Evolutionary conservation across 2,113 vertebrate genomes (phyloP).

Genomic region (Lamprologus sp.): DNA sequence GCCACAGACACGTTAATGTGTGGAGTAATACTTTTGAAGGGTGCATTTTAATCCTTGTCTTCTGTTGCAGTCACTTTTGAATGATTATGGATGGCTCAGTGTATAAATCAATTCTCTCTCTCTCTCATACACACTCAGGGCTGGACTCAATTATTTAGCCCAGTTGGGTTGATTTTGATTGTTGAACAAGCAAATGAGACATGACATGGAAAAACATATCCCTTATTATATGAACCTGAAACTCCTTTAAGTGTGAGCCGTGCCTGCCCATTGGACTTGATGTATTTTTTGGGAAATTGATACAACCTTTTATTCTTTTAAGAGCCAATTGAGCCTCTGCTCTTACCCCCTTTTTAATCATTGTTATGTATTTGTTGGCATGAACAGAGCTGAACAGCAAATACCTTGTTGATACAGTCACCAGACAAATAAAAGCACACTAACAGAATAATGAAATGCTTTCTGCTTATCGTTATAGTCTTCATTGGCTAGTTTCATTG

Average conservation of each 20-base stretch:
- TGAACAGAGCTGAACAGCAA: slow-evolving; percentile 30
- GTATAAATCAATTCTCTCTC: slow-evolving; percentile 42
- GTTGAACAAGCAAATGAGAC: slow-evolving; percentile 46
- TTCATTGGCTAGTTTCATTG: not conserved
- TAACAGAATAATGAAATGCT: slow-evolving; percentile 44
- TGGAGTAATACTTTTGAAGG: slow-evolving; percentile 25
- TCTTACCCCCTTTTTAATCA: not conserved
- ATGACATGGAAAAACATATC: slow-evolving; percentile 55
- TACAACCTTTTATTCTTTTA: slow-evolving; percentile 28
- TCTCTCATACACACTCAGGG: slow-evolving; percentile 1
- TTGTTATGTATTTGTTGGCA: slow-evolving; percentile 66
- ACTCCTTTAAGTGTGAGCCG: slow-evolving; percentile 34
- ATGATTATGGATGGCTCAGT: slow-evolving; percentile 43
- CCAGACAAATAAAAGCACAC: slow-evolving; percentile 43
- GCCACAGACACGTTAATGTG: slow-evolving; percentile 31
- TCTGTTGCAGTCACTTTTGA: slow-evolving; percentile 28
- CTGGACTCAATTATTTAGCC: slow-evolving; percentile 44
- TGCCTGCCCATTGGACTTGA: slow-evolving; percentile 16
- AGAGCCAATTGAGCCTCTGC: not conserved
- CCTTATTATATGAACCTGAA: slow-evolving; percentile 31
- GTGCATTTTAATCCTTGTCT: slow-evolving; percentile 49
- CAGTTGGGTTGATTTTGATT: slow-evolving; percentile 48
- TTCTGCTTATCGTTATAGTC: slow-evolving; percentile 35
- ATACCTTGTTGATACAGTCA: slow-evolving; percentile 57
- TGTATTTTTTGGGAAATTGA: slow-evolving; percentile 39